Percentiles rank a stretch among this genome's conserved stretches.
Conservation (phyloP, 2,888 invertebrate genomes). For the Scotopteryx bipunctaria region DNA sequence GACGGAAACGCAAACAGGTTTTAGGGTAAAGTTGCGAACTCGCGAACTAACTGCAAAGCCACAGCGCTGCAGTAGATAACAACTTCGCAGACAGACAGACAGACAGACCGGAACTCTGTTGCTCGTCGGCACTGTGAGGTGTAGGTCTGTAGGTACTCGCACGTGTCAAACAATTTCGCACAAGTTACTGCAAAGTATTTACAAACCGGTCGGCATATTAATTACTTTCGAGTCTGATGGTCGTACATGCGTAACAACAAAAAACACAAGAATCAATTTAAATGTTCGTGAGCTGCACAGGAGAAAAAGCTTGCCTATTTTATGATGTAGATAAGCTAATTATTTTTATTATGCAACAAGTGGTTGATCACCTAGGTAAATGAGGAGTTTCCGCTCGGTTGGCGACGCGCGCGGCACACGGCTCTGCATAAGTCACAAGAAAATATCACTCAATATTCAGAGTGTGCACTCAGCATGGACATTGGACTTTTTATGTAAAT, state of each 20-base stretch:
- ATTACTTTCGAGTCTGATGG: no score
- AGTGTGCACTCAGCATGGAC: slow-evolving; percentile 23
- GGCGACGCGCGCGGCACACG: slow-evolving; percentile 23
- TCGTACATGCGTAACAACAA: no score
- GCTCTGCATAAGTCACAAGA: slow-evolving; percentile 17
- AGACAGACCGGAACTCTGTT: slow-evolving; percentile 3
- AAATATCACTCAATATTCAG: slow-evolving; percentile 30
- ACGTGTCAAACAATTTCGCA: not conserved
- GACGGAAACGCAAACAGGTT: not conserved
- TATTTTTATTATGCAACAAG: not conserved
- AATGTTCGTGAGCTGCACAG: no score
- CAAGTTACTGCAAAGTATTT: no score
- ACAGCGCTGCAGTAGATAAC: slow-evolving; percentile 7
- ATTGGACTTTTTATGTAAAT: slow-evolving; percentile 27
- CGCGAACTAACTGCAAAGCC: not conserved
- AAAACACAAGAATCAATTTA: no score
- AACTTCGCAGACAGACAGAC: slow-evolving; percentile 28
- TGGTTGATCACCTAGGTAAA: not conserved
- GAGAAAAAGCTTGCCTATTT: slow-evolving; percentile 1
- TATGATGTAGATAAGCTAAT: not conserved
- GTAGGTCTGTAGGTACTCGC: not conserved
- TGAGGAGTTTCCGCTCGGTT: slow-evolving; percentile 17
- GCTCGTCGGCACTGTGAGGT: not conserved
- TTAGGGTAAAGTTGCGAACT: not conserved
- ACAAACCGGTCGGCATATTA: no score